A percentile compares a stretch with the other conserved stretches of the same genome.
phyloP scores from a whole-genome alignment of 1,140 invertebrate species.

The Calliopsis andreniformis region DNA sequence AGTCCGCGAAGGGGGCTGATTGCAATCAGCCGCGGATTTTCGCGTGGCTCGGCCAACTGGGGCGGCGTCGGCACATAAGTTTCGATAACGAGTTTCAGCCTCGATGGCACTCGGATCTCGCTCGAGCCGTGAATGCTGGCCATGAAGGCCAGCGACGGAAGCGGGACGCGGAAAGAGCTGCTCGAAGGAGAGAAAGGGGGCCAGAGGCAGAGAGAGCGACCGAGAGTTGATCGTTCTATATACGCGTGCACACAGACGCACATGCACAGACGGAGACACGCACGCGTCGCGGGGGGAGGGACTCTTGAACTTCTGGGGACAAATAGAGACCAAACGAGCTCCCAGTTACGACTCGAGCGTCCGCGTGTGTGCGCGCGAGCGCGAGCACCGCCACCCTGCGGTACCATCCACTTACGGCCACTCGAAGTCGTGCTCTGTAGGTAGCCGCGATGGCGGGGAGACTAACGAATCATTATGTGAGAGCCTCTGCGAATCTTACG shows the following conservation, averaged over 20 bases:
- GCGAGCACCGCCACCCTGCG: slow-evolving; percentile 48
- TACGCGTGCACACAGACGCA: background rate
- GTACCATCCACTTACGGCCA: slow-evolving; percentile 58
- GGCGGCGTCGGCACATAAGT: slow-evolving; percentile 47
- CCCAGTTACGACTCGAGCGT: slow-evolving; percentile 11
- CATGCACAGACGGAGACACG: background rate
- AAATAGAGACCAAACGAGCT: slow-evolving; percentile 65
- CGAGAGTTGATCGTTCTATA: slow-evolving; percentile 17
- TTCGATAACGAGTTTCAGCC: slow-evolving; percentile 65
- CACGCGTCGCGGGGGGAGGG: background rate
- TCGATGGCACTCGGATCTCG: slow-evolving; percentile 58
- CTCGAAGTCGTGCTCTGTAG: slow-evolving; percentile 55
- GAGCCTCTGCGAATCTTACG: slow-evolving; percentile 35
- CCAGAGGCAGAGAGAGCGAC: background rate
- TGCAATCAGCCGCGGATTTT: slow-evolving; percentile 75
- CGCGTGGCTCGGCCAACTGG: slow-evolving; percentile 42
- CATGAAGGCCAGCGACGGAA: slow-evolving; percentile 37
- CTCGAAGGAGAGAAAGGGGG: slow-evolving; percentile 16
- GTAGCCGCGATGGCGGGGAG: slow-evolving; percentile 27
- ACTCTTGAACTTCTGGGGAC: slow-evolving; percentile 65
- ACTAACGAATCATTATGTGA: slow-evolving; percentile 55
- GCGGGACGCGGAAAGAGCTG: slow-evolving; percentile 36
- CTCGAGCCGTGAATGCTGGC: slow-evolving; percentile 44
- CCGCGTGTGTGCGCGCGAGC: background rate
- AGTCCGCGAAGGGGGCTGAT: slow-evolving; percentile 72